Conservation (phyloP, 1,140 invertebrate genomes). For the Melipona quadrifasciata region DNA sequence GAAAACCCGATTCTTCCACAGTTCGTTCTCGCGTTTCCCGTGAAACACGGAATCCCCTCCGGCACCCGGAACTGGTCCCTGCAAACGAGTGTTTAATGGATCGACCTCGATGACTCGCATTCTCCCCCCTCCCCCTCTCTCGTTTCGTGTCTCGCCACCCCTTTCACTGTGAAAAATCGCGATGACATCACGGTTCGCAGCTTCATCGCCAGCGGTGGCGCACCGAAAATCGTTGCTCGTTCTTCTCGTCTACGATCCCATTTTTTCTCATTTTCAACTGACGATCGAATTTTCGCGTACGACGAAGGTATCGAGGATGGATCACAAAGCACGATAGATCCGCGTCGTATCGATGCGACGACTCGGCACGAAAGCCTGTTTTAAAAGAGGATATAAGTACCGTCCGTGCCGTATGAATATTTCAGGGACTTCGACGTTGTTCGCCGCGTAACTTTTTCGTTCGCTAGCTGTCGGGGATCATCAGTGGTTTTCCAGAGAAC, state of each 20-base stretch:
- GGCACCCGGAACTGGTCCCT: neutral
- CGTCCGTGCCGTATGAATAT: constrained; percentile 27
- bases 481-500: neutral
- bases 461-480: neutral
- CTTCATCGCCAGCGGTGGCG: constrained; percentile 24
- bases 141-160: neutral
- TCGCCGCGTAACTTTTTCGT: no score
- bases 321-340: constrained; percentile 2
- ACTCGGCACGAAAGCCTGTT: no score
- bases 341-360: neutral
- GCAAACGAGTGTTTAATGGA: constrained; percentile 45
- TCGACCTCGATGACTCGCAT: constrained; percentile 21
- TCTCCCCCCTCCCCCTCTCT: neutral
- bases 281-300: constrained; percentile 12
- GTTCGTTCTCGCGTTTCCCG: constrained; percentile 6
- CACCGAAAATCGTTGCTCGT: constrained; percentile 20
- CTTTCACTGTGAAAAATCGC: constrained; percentile 50
- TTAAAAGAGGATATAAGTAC: constrained; percentile 16
- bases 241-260: neutral
- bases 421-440: constrained; percentile 11
- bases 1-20: constrained; percentile 41
- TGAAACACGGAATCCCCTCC: neutral
- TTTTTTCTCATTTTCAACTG: neutral
- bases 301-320: constrained; percentile 18
- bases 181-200: constrained; percentile 40